phyloP scores from a whole-genome alignment of 2,888 invertebrate genomes.

The Dorcus hopei region DNA sequence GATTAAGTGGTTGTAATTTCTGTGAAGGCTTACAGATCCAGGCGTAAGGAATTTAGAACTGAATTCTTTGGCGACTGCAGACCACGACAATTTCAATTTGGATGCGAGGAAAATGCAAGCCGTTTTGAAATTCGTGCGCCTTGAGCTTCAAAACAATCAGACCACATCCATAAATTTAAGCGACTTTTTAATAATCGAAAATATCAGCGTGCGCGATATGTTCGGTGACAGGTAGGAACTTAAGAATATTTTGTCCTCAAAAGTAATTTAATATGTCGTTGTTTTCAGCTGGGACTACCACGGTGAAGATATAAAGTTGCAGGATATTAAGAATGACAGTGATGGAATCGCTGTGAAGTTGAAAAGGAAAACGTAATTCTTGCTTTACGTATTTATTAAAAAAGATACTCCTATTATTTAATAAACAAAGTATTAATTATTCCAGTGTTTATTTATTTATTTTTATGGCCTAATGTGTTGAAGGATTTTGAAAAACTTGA shows the following conservation, averaged over 20 bases:
- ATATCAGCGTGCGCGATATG: conserved; percentile 8
- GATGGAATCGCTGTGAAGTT: conserved; percentile 1
- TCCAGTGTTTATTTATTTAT: too few species aligned
- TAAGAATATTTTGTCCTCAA: not conserved
- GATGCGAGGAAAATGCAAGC: conserved; percentile 14
- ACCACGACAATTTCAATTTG: conserved; percentile 2
- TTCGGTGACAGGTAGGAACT: conserved; percentile 10
- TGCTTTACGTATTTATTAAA: too few species aligned
- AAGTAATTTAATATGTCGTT: conserved; percentile 5
- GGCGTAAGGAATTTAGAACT: conserved; percentile 7
- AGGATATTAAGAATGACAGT: conserved; percentile 23
- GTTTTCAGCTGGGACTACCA: conserved; percentile 46
- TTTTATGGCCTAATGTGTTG: too few species aligned
- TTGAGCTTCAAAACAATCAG: not conserved
- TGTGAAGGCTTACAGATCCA: conserved; percentile 20
- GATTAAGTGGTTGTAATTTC: conserved; percentile 8
- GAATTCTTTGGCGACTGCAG: conserved; percentile 5
- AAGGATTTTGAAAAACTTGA: too few species aligned
- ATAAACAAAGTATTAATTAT: too few species aligned
- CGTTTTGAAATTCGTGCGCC: conserved; percentile 1
- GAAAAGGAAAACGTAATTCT: conserved; percentile 8
- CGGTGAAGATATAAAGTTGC: conserved; percentile 40
- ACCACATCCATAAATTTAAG: conserved; percentile 4
- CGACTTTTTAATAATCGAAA: conserved; percentile 7
- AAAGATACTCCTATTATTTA: too few species aligned